Conservation (phyloP, 2,888 invertebrate species). For the Eudasyphora cyanicolor region DNA sequence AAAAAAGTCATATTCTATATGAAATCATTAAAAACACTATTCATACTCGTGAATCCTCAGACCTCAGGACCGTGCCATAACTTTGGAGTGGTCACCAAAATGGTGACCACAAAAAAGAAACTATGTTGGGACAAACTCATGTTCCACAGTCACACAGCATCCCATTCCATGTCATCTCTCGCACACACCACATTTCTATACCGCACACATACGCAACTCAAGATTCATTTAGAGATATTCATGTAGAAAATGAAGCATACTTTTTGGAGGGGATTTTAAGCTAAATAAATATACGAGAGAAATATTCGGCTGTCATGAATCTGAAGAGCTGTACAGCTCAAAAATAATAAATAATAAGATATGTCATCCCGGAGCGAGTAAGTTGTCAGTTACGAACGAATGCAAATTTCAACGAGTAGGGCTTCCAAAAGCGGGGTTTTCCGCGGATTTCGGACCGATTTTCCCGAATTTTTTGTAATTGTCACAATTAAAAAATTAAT, state of each 20-base stretch:
- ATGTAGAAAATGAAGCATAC: constrained; percentile 45
- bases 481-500: too few relatives aligned
- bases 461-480: too few relatives aligned
- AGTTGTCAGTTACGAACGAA: background rate
- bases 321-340: background rate
- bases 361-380: background rate
- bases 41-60: constrained; percentile 28
- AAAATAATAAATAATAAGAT: background rate
- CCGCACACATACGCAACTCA: background rate
- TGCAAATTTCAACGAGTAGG: background rate
- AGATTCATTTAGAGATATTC: constrained; percentile 38
- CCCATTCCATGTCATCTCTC: background rate
- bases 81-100: constrained; percentile 28
- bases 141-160: background rate
- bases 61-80: background rate
- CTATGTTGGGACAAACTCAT: background rate
- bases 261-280: background rate
- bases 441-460: too few relatives aligned
- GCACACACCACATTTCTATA: background rate
- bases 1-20: background rate
- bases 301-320: background rate
- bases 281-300: background rate
- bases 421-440: too few relatives aligned
- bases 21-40: constrained; percentile 59
- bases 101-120: background rate